Evolutionary conservation across 2,797 vertebrate genomes (phyloP), one percentile per base, ranked within the genome.

Genomic region (Saxicola maurus): DNA sequence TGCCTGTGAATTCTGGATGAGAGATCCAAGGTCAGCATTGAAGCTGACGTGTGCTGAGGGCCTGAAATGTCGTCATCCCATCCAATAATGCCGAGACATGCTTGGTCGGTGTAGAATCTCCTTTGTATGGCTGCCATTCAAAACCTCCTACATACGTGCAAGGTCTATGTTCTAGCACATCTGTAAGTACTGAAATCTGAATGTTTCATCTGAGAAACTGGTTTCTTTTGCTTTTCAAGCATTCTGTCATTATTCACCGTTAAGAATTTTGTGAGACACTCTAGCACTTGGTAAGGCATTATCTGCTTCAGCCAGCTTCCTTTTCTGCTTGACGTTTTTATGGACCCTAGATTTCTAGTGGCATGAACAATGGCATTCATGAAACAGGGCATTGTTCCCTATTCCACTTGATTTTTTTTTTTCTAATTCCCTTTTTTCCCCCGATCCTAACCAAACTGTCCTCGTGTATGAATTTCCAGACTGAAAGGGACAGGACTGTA

Each of bases 281-380:
- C 33, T 82, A 80, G 67, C 77, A 79, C 72, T 90, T 84, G 19
- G 24, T 79, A 80, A 68, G 56, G 64, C 45, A 57, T 68, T 93
- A 68, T 78, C 90, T 65, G 20, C 86, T 89, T 95, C 81, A 69
- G 64, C 64, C 61, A 80, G n/a, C 51, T 84, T 89, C 56, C 79
- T 74, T 93, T 93, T 92, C 85, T 94, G 61, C 78, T 89, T 91
- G 68, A 82, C 94, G 69, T 80, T 95, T 96, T 94, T 80, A 91
- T 89, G 90, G 59, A 93, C 35, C 51, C 56, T 91, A 89, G 42
- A 66, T 95, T 94, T 96, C 84, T 89, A 94, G 75, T 84, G 87
- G 37, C 20, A 81, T 7, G 33, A 80, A 89, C 60, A 96, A 91
- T 74, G 64, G 9, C 23, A 64, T 91, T 91, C 55, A 85, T 75